Conservation (phyloP, 2,888 invertebrate species). For the Ernsta delagoae region DNA sequence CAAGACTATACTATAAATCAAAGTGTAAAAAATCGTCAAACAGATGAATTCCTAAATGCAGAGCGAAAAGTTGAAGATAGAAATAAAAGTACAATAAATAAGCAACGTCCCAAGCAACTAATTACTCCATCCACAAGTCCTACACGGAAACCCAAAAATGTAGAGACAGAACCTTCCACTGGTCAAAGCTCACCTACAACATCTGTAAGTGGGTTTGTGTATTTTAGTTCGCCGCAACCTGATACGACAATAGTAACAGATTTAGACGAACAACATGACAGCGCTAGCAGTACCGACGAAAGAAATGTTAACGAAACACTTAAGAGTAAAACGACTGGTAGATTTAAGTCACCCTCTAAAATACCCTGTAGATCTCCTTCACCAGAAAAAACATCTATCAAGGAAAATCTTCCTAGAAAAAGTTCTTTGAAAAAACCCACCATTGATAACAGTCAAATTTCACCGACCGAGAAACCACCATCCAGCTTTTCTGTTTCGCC, state of each 20-base stretch:
- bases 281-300: conserved; percentile 46
- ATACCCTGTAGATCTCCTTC: conserved; percentile 74
- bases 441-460: conserved; percentile 51
- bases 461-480: conserved; percentile 72
- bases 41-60: conserved; percentile 62
- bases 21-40: conserved; percentile 57
- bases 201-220: conserved; percentile 82
- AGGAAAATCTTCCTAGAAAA: conserved; percentile 71
- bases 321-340: conserved; percentile 50
- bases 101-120: conserved; percentile 66
- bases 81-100: conserved; percentile 54
- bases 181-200: conserved; percentile 83
- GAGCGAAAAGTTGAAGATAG: conserved; percentile 63
- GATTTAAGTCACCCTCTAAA: conserved; percentile 69
- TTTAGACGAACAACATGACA: conserved; percentile 60
- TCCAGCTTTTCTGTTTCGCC: conserved; percentile 72
- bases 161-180: conserved; percentile 68
- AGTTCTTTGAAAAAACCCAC: conserved; percentile 77
- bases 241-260: conserved; percentile 66
- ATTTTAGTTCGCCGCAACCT: conserved; percentile 64
- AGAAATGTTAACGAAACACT: conserved; percentile 47
- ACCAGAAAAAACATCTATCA: conserved; percentile 64
- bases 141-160: conserved; percentile 66
- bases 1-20: conserved; percentile 58
- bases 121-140: conserved; percentile 82